Conservation (phyloP, 2,797 vertebrate genomes). For the Etheostoma perlongum region DNA sequence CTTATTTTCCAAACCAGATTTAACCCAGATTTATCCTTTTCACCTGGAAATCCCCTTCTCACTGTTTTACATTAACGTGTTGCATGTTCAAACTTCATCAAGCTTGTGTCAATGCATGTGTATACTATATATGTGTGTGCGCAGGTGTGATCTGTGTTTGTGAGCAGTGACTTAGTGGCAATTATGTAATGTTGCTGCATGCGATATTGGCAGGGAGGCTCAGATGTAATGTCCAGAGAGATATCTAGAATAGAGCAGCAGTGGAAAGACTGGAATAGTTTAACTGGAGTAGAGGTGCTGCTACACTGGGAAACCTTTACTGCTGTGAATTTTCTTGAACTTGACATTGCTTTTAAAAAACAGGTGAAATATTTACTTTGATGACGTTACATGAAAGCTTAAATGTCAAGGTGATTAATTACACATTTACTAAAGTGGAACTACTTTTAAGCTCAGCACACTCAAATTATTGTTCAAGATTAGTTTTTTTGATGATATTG, state of each 20-base stretch:
- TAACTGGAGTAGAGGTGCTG: constrained; percentile 3
- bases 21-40: not conserved
- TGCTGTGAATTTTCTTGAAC: not conserved
- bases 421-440: not conserved
- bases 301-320: not conserved
- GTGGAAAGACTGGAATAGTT: constrained; percentile 50
- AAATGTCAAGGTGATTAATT: not conserved
- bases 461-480: not conserved
- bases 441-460: accelerated
- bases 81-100: not conserved
- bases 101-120: constrained; percentile 7
- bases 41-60: not conserved
- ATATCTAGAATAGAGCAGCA: constrained; percentile 61
- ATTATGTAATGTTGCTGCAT: constrained; percentile 76
- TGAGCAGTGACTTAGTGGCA: constrained; percentile 11
- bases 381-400: not conserved
- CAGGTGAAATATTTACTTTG: not conserved
- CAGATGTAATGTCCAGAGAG: constrained; percentile 50
- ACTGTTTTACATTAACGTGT: not conserved
- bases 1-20: not conserved
- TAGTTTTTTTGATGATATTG: not conserved
- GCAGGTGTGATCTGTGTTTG: constrained; percentile 35
- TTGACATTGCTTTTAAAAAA: not conserved
- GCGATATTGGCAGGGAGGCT: constrained; percentile 55
- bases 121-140: not conserved